Conservation (phyloP, 2,797 vertebrate species). For the Smutsia gigantea region DNA sequence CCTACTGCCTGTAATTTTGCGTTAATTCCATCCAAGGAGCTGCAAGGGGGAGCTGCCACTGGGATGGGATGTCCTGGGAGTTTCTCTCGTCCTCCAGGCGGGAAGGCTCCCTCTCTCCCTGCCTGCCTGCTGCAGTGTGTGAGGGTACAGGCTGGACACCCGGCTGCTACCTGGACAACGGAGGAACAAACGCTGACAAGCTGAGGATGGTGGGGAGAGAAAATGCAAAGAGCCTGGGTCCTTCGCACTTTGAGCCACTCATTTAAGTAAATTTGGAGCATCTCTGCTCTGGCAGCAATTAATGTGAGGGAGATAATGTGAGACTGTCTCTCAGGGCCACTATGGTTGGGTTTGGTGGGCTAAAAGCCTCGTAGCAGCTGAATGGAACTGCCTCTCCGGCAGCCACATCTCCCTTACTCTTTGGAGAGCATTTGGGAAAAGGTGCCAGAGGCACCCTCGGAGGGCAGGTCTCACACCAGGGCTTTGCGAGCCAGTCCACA, state of each 20-base stretch:
- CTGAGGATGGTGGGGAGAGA: background rate
- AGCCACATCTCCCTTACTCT: background rate
- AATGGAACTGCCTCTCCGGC: background rate
- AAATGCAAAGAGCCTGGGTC: background rate
- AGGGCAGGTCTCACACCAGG: background rate
- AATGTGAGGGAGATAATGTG: background rate
- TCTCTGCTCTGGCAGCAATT: background rate
- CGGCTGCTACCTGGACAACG: background rate
- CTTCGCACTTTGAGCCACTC: background rate
- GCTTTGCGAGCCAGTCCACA: background rate
- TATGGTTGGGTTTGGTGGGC: background rate
- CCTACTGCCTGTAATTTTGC: background rate
- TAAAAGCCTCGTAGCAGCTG: background rate
- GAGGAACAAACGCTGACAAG: background rate
- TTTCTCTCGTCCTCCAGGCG: no score
- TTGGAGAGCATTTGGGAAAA: background rate
- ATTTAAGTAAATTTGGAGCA: background rate
- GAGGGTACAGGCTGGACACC: no score
- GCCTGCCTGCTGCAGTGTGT: no score
- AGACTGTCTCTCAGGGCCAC: background rate
- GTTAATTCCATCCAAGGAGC: background rate
- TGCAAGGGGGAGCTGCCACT: no score
- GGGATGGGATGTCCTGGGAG: no score
- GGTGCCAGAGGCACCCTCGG: no score
- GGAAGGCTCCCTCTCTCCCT: no score